Conservation (phyloP, 2,113 vertebrate species). For the Rhynchomys soricoides region DNA sequence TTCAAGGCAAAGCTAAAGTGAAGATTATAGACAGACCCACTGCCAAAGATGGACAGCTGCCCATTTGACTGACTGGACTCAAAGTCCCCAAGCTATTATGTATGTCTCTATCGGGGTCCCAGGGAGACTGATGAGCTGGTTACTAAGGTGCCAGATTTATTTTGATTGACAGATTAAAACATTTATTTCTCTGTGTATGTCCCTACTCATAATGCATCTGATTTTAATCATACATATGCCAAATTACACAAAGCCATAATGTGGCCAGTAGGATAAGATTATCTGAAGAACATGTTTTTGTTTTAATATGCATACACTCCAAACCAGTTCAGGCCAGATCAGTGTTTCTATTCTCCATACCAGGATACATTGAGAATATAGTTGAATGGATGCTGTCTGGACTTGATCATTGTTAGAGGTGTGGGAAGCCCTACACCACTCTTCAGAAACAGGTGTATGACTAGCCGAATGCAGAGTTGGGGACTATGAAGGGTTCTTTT, state of each 20-base stretch:
- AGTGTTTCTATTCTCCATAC: background rate
- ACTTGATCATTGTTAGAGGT: background rate
- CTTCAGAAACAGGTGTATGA: background rate
- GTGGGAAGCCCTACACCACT: background rate
- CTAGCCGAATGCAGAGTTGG: background rate
- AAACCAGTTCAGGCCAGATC: background rate
- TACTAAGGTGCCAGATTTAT: background rate
- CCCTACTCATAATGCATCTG: background rate
- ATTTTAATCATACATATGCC: background rate
- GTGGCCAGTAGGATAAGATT: too few species aligned
- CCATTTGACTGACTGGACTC: background rate
- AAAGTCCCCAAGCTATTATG: background rate
- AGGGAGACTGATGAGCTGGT: background rate
- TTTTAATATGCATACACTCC: background rate
- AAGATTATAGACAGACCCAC: background rate
- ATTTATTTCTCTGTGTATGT: background rate
- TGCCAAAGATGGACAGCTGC: background rate
- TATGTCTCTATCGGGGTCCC: background rate
- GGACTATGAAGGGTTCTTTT: background rate
- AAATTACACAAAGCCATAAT: background rate
- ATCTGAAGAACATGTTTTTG: background rate
- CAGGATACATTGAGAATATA: background rate
- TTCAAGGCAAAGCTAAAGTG: background rate
- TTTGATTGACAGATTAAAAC: background rate
- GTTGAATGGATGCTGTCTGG: background rate